phyloP scores from a whole-genome alignment of 2,888 invertebrate species.

The Neoaliturus tenellus region DNA sequence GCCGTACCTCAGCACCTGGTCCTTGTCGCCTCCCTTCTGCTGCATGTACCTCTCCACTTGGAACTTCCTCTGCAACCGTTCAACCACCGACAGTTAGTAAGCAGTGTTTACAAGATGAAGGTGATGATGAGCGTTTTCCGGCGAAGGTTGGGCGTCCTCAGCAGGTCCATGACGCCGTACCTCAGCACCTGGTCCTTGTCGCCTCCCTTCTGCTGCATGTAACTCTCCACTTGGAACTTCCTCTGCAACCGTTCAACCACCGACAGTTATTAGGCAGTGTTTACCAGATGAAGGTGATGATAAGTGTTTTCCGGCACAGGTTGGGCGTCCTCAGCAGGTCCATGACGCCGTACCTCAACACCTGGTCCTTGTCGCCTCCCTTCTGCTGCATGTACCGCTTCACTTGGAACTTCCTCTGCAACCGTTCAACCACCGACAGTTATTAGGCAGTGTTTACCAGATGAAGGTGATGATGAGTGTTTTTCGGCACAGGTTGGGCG shows the following conservation, averaged over 20 bases:
- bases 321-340: slow-evolving; percentile 86
- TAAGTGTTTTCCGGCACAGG: slow-evolving; percentile 86
- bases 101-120: slow-evolving; percentile 86
- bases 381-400: slow-evolving; percentile 68
- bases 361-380: slow-evolving; percentile 73
- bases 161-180: slow-evolving; percentile 83
- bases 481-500: slow-evolving; percentile 85
- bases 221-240: slow-evolving; percentile 73
- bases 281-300: slow-evolving; percentile 90
- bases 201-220: slow-evolving; percentile 71
- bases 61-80: slow-evolving; percentile 74
- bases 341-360: slow-evolving; percentile 78
- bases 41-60: slow-evolving; percentile 70
- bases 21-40: slow-evolving; percentile 73
- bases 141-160: slow-evolving; percentile 83
- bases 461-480: slow-evolving; percentile 89
- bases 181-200: slow-evolving; percentile 73
- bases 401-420: slow-evolving; percentile 74
- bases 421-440: too few species aligned
- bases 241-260: too few species aligned
- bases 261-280: too few species aligned
- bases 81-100: too few species aligned
- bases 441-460: slow-evolving; percentile 75
- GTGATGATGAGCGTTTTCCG: slow-evolving; percentile 89
- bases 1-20: slow-evolving; percentile 77